These are phyloP conservation scores for Frankliniella intonsa DNA, from an alignment of 2,888 invertebrate genomes.

Conservation along the genomic window DNA sequence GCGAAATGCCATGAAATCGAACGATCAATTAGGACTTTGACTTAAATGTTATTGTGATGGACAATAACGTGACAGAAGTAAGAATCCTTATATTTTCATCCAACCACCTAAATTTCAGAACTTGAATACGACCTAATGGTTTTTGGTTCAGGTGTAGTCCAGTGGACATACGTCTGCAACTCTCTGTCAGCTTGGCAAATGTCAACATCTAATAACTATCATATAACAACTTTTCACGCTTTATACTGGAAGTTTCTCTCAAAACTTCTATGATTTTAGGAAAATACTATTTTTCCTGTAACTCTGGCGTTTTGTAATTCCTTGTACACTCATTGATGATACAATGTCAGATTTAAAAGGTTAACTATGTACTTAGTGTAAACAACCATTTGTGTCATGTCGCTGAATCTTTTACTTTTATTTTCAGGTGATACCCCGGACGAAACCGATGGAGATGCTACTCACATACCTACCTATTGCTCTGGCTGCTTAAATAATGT, in stretches of 20 bases:
- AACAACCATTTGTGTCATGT: not conserved
- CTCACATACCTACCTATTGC: slow-evolving; percentile 46
- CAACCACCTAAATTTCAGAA: too few relatives aligned
- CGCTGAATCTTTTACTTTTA: not conserved
- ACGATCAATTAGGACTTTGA: not conserved
- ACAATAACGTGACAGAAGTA: not conserved
- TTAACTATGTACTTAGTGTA: not conserved
- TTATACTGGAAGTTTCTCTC: too few relatives aligned
- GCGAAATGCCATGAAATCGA: slow-evolving; percentile 22
- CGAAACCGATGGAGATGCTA: not conserved
- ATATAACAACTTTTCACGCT: too few relatives aligned
- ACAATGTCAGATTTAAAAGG: not conserved
- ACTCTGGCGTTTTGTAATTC: too few relatives aligned
- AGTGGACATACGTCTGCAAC: too few relatives aligned
- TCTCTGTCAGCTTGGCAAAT: too few relatives aligned
- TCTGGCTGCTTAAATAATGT: slow-evolving; percentile 71
- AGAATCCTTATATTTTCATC: not conserved
- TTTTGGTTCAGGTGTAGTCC: too few relatives aligned
- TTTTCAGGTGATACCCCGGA: not conserved
- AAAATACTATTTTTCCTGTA: too few relatives aligned
- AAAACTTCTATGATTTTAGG: too few relatives aligned
- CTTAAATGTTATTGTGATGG: not conserved
- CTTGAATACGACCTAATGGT: too few relatives aligned
- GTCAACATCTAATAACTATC: too few relatives aligned
- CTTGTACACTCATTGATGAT: too few relatives aligned